These are phyloP conservation scores for Aphaenogaster floridana DNA, from an alignment of 1,140 invertebrate species.

Conservation along the genomic window DNA sequence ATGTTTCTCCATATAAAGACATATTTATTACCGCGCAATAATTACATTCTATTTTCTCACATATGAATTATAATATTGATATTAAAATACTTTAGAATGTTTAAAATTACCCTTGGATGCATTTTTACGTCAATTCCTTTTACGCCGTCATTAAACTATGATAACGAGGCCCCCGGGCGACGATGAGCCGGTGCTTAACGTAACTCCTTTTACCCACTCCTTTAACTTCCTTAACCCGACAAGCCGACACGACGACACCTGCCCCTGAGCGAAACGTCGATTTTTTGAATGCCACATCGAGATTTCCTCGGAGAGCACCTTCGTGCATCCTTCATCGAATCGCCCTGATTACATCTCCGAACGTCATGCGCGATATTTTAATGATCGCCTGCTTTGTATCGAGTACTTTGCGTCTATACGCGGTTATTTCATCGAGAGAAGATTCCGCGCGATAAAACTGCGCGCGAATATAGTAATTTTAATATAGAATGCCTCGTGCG, in stretches of 20 bases:
- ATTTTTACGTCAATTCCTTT: neutral
- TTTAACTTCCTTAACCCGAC: slow-evolving; percentile 52
- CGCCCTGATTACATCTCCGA: slow-evolving; percentile 38
- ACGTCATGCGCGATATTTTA: slow-evolving; percentile 43
- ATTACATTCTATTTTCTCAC: neutral
- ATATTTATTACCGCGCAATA: neutral
- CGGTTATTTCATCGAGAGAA: neutral
- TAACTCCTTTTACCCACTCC: slow-evolving; percentile 48
- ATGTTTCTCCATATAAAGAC: neutral
- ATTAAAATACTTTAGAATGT: neutral
- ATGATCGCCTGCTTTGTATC: slow-evolving; percentile 30
- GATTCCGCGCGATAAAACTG: slow-evolving; percentile 21
- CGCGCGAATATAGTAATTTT: slow-evolving; percentile 41
- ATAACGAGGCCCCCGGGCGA: slow-evolving; percentile 62
- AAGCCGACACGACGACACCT: slow-evolving; percentile 49
- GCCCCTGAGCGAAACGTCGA: slow-evolving; percentile 32
- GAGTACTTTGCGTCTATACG: neutral
- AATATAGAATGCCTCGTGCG: slow-evolving; percentile 22
- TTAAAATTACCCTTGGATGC: neutral
- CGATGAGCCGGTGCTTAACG: slow-evolving; percentile 35
- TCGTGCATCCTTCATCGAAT: slow-evolving; percentile 24
- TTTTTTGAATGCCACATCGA: slow-evolving; percentile 3
- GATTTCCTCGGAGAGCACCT: slow-evolving; percentile 5
- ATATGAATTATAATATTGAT: neutral
- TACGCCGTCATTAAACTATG: slow-evolving; percentile 52